These are phyloP conservation scores for Puffinus mauretanicus DNA, from an alignment of 2,113 vertebrate species.

Conservation along the genomic window DNA sequence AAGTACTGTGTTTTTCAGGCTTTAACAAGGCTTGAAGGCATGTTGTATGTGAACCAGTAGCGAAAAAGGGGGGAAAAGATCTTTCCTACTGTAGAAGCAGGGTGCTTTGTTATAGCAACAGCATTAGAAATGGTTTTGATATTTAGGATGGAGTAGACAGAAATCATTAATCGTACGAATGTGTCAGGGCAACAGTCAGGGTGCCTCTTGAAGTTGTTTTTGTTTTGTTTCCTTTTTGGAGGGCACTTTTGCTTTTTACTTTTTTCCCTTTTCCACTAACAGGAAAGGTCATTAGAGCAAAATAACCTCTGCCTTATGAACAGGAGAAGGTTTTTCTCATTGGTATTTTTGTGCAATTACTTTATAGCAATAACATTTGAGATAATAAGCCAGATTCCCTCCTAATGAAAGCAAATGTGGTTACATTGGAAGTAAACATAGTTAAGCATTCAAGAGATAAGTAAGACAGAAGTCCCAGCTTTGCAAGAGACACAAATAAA, in stretches of 20 bases:
- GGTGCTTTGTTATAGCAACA: neutral
- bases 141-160: neutral
- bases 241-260: neutral
- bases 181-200: neutral
- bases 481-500: neutral
- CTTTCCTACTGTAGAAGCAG: neutral
- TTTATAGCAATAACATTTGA: neutral
- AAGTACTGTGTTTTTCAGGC: neutral
- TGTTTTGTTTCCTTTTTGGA: neutral
- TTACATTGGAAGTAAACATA: neutral
- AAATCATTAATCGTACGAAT: neutral
- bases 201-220: neutral
- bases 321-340: neutral
- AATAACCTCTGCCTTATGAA: neutral
- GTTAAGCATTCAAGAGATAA: neutral
- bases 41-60: neutral
- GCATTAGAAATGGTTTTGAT: neutral
- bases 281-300: neutral
- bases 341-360: neutral
- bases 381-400: neutral
- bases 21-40: neutral
- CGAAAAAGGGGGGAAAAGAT: neutral
- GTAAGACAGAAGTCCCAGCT: neutral
- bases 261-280: neutral
- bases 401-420: slow-evolving; percentile 1